Evolutionary conservation across 1,140 invertebrate genomes (phyloP).

Genomic region (Drosophila sturtevanti): DNA sequence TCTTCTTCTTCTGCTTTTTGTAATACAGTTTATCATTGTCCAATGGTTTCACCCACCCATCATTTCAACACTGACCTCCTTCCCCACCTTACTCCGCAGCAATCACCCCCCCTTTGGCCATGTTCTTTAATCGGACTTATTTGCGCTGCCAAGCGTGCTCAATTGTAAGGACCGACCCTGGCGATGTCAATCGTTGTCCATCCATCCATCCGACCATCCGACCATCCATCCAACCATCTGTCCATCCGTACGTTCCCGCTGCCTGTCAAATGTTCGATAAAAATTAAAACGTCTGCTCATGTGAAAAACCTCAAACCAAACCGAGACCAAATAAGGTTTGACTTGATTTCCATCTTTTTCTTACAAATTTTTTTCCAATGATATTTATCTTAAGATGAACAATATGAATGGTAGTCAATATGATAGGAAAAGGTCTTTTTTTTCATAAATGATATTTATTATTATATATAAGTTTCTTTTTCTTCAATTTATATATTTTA

Average conservation of each 20-base stretch:
- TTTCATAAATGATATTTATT: too few relatives aligned
- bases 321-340: constrained; percentile 13
- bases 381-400: constrained; percentile 2
- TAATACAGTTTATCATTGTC: constrained; percentile 74
- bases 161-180: constrained; percentile 47
- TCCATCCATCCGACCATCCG: background rate
- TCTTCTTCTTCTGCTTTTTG: constrained; percentile 42
- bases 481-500: too few relatives aligned
- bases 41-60: constrained; percentile 41
- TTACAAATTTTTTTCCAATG: constrained; percentile 12
- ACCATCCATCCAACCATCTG: background rate
- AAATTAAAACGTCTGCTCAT: constrained; percentile 75
- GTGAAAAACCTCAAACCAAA: constrained; percentile 54
- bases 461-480: too few relatives aligned
- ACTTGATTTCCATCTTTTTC: constrained; percentile 3
- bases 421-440: too few relatives aligned
- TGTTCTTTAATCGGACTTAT: constrained; percentile 51
- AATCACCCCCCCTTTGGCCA: constrained; percentile 8
- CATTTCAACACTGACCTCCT: constrained; percentile 1
- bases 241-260: background rate
- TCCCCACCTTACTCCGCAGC: background rate
- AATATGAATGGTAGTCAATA: background rate
- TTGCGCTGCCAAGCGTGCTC: constrained; percentile 69
- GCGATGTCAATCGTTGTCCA: constrained; percentile 36
- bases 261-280: constrained; percentile 70